Base-by-base conservation (phyloP, 2,888 invertebrate species). In the Diaprepes abbreviatus region DNA sequence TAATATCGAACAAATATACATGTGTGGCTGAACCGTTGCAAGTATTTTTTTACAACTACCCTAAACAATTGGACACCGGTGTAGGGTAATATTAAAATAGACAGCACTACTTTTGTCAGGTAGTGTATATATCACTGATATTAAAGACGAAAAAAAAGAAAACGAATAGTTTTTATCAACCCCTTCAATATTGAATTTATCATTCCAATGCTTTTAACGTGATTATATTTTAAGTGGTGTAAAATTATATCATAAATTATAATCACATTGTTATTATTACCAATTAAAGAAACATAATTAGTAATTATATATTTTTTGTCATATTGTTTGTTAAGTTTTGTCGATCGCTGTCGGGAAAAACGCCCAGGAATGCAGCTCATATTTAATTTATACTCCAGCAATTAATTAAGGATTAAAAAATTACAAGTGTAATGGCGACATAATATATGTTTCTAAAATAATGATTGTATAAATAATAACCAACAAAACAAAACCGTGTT, bases 361-460 rank as follows among this genome's bases (percentile, higher is more conserved):
- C 24, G 57, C 21, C 12, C 9, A 40, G 40, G 57, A 57, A 57
- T 57, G 57, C 57, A 24, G 16, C 40, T 40, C 40, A 57, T 40
- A 57, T 57, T 40, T 40, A 57, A 57, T 57, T 57, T 35, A 40
- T 57, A 14, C 57, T 38, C 9, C 12, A 10, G 57, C 38, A 57
- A 57, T 57, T 57, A 38, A 57, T 57, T 57, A 57, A 14, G 19
- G 21, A 38, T 57, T 57, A 57, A 57, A 57, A 57, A 57, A 38
- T 21, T 57, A 40, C 40, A 55, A 55, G 54, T 55, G 16, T 55
- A 55, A 55, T 55, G 57, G 57, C 57, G 57, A 57, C 55, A 55
- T 38, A 55, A 55, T 38, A 55, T 57, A 55, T 35, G 54, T 54
- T 54, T 10, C 35, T 54, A 33, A 33, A 35, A 54, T 54, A 54